These are phyloP conservation scores for Drosophila subsilvestris DNA, from an alignment of 2,888 invertebrate genomes.

Conservation along the genomic window DNA sequence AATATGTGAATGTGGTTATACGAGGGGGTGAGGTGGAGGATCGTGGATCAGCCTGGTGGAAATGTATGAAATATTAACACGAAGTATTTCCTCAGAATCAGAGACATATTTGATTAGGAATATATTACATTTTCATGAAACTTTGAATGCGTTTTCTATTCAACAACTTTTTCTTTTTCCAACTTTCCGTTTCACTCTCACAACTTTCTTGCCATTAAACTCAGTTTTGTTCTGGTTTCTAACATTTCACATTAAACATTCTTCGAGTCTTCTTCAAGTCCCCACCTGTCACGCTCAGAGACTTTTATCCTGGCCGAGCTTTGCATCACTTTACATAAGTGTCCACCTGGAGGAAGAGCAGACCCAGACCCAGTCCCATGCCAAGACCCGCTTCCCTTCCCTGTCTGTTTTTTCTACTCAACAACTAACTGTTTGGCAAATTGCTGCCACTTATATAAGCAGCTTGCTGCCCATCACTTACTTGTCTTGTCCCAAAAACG, in stretches of 20 bases:
- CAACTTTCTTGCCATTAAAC: slow-evolving; percentile 10
- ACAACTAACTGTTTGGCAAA: slow-evolving; percentile 45
- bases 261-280: slow-evolving; percentile 10
- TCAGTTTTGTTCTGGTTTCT: not conserved
- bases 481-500: not conserved
- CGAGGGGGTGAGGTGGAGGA: not conserved
- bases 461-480: slow-evolving; percentile 27
- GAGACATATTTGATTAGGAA: not conserved
- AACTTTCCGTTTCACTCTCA: not conserved
- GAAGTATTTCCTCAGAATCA: not conserved
- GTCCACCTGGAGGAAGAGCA: slow-evolving; percentile 24
- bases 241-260: slow-evolving; percentile 15
- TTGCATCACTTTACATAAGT: slow-evolving; percentile 32
- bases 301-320: slow-evolving; percentile 15
- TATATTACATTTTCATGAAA: not conserved
- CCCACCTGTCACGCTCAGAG: slow-evolving; percentile 16
- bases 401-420: slow-evolving; percentile 2
- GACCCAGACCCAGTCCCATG: not conserved
- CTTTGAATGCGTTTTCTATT: not conserved
- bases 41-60: slow-evolving; percentile 4
- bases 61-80: not conserved
- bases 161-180: not conserved
- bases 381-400: slow-evolving; percentile 19
- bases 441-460: slow-evolving; percentile 52
- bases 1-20: slow-evolving; percentile 23